Evolutionary conservation across 2,113 vertebrate genomes (phyloP).

Genomic region (Ophthalmolycus amberensis): DNA sequence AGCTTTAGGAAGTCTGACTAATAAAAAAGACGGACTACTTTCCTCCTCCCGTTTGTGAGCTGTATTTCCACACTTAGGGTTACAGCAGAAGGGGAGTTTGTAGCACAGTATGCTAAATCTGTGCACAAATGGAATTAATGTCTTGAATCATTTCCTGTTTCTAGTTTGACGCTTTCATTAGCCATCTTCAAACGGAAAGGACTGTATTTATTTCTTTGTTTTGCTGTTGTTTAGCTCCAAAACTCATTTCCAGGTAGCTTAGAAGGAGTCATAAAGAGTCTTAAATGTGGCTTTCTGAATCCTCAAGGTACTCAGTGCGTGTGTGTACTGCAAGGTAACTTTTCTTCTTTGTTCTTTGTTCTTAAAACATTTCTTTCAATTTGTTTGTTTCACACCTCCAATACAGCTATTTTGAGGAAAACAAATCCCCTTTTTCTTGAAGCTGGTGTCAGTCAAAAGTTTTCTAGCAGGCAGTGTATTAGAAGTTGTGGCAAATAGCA

Average conservation of each 20-base stretch:
- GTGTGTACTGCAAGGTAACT: neutral
- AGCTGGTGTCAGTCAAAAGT: slow-evolving; percentile 5
- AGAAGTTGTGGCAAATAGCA: neutral
- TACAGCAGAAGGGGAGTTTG: neutral
- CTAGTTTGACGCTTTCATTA: slow-evolving; percentile 20
- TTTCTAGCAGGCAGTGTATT: neutral
- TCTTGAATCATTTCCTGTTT: neutral
- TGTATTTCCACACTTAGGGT: slow-evolving; percentile 19
- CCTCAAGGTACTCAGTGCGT: slow-evolving; percentile 28
- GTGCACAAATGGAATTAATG: neutral
- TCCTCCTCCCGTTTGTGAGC: neutral
- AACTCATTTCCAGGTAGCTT: slow-evolving; percentile 17
- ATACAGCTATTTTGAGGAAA: neutral
- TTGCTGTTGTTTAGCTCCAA: slow-evolving; percentile 16
- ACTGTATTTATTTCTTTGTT: neutral
- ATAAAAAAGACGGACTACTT: slow-evolving; percentile 63
- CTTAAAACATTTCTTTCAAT: neutral
- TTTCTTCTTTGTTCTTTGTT: slow-evolving; percentile 14
- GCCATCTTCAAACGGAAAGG: slow-evolving; percentile 41
- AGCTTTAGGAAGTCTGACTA: slow-evolving; percentile 49
- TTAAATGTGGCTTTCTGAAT: slow-evolving; percentile 50
- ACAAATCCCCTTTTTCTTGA: neutral
- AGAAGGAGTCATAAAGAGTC: slow-evolving; percentile 11
- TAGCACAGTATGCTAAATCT: slow-evolving; percentile 5
- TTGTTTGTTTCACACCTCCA: slow-evolving; percentile 1